Evolutionary conservation across 2,888 invertebrate genomes (phyloP).

Genomic region (Hanleya hanleyi): DNA sequence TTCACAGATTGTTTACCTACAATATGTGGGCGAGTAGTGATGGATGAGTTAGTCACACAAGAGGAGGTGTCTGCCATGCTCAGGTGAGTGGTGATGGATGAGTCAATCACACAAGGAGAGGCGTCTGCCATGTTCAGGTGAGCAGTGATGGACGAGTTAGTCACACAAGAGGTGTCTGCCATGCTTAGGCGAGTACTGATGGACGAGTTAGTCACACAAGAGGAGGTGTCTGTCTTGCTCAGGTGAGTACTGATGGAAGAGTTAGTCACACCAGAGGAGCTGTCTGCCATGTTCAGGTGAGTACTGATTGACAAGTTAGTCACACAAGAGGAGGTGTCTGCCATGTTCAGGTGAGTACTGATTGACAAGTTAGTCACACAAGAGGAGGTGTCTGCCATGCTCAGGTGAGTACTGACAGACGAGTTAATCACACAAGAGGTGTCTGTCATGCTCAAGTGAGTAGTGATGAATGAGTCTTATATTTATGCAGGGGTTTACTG

Average conservation of each 20-base stretch:
- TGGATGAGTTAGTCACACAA: constrained; percentile 83
- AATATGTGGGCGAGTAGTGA: constrained; percentile 86
- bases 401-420: constrained; percentile 74
- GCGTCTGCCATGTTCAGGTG: too few relatives aligned
- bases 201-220: constrained; percentile 82
- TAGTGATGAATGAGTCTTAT: too few relatives aligned
- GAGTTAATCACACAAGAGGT: not conserved
- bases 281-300: too few relatives aligned
- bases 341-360: constrained; percentile 86
- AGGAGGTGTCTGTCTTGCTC: constrained; percentile 82
- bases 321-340: constrained; percentile 77
- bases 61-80: constrained; percentile 82
- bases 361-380: constrained; percentile 83
- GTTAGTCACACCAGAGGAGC: not conserved
- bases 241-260: constrained; percentile 69
- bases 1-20: constrained; percentile 78
- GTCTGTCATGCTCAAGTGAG: too few relatives aligned
- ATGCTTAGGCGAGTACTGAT: constrained; percentile 87
- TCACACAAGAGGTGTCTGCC: constrained; percentile 77
- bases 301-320: too few relatives aligned
- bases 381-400: constrained; percentile 81
- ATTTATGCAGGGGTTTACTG: too few relatives aligned
- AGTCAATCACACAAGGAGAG: not conserved
- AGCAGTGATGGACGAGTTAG: too few relatives aligned
- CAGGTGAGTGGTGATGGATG: constrained; percentile 67